phyloP scores from a whole-genome alignment of 2,113 vertebrate species.

The Myrmecophaga tridactyla region DNA sequence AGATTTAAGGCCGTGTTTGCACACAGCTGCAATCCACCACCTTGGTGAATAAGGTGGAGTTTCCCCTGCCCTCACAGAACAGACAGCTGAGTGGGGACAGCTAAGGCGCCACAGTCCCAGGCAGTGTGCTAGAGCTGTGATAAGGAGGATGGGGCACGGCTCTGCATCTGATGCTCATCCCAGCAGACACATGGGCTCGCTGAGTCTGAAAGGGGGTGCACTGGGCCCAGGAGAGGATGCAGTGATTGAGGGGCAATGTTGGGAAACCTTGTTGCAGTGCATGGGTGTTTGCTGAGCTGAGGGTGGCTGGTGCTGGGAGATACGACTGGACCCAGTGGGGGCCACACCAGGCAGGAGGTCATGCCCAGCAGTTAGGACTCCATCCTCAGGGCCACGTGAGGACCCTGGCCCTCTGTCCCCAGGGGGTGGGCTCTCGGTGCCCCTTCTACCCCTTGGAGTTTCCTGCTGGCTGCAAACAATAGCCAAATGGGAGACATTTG shows the following conservation, averaged over 20 bases:
- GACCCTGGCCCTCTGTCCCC: too few species aligned
- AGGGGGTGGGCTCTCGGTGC: too few species aligned
- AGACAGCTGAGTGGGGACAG: rapidly evolving
- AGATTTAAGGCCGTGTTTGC: too few species aligned
- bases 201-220: not conserved
- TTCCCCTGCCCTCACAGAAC: not conserved
- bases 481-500: too few species aligned
- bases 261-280: too few species aligned
- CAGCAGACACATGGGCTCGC: not conserved
- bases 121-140: not conserved
- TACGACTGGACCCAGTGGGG: not conserved
- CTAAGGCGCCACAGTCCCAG: rapidly evolving
- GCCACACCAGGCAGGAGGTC: rapidly evolving
- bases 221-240: not conserved
- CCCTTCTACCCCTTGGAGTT: too few species aligned
- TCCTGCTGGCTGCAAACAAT: too few species aligned
- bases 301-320: too few species aligned
- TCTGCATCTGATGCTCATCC: not conserved
- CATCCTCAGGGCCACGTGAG: too few species aligned
- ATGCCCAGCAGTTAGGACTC: rapidly evolving
- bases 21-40: too few species aligned
- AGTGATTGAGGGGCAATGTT: too few species aligned
- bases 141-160: not conserved
- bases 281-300: not conserved
- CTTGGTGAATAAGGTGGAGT: rapidly evolving